Evolutionary conservation across 2,113 vertebrate genomes (phyloP), one percentile per base, ranked within the genome.

Genomic region (Sardina pilchardus): DNA sequence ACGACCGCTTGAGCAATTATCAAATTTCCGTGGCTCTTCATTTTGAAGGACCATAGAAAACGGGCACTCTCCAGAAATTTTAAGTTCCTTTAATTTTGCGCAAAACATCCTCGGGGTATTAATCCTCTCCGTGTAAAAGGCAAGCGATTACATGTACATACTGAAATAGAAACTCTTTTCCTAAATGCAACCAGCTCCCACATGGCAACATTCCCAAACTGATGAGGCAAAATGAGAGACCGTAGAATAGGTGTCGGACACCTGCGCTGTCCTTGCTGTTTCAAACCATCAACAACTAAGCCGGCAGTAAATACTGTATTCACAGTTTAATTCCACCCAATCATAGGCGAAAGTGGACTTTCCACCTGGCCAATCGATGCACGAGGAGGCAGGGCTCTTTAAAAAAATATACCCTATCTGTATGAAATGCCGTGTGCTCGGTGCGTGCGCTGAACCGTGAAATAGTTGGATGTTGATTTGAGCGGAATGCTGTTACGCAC

Each of bases 21-120:
- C 93, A 47, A 93, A 92, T 89, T 98, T 96, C 84, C 93, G 94
- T 1, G 94, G 91, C 87, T 94, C 90, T 86, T 93, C 95, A 75
- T 94, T 94, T 84, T 92, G 94, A 81, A 93, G 93, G 91, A 95
- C 89, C 90, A 95, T 91, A 88, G 98, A 98, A 93, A 99, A 99
- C 8, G 98, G 97, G 89, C 98, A 99, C 83, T 99, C 98, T 86
- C 97, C 97, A 44, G 97, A 95, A 89, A 99, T 96, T 91, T 98
- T 97, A 90, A 99, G 94, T 44, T 99, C 98, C 91, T 98, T 99
- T 89, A 99, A 94, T 95, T 97, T 99, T 50, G 97, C 95, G 92
- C 98, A 99, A 93, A 99, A 99, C 98, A 99, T 99, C 86, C 81
- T 96, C 94, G 82, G 80, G 67, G 85, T 86, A 82, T 85, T 53